Evolutionary conservation across 1,140 invertebrate species (phyloP).

Genomic region (Acyrthosiphon pisum): DNA sequence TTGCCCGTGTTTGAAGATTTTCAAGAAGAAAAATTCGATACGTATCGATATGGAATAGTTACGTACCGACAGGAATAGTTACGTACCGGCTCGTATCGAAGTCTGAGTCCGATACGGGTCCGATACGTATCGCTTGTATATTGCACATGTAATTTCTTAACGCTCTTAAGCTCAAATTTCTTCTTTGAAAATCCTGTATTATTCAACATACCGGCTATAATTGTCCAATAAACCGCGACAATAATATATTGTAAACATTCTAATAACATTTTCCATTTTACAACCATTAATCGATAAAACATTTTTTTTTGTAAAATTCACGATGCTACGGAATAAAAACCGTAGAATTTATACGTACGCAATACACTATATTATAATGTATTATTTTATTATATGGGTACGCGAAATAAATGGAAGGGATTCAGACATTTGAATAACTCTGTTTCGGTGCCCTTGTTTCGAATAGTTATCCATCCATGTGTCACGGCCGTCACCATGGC

Average conservation of each 20-base stretch:
- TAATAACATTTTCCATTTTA: too few relatives aligned
- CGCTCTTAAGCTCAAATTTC: too few relatives aligned
- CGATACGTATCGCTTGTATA: too few relatives aligned
- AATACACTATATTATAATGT: not conserved
- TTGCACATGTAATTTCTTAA: too few relatives aligned
- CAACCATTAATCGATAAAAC: not conserved
- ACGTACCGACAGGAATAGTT: too few relatives aligned
- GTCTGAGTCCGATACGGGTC: too few relatives aligned
- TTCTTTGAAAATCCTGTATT: too few relatives aligned
- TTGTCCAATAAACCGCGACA: not conserved
- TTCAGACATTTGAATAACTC: not conserved
- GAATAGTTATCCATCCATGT: not conserved
- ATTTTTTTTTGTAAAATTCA: not conserved
- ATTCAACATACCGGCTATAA: not conserved
- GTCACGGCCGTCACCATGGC: constrained; percentile 11
- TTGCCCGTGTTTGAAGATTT: too few relatives aligned
- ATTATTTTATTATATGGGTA: not conserved
- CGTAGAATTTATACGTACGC: not conserved
- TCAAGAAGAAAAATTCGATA: too few relatives aligned
- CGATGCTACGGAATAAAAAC: not conserved
- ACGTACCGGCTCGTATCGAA: too few relatives aligned
- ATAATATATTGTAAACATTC: too few relatives aligned
- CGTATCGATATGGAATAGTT: too few relatives aligned
- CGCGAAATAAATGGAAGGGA: not conserved
- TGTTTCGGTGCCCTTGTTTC: not conserved